Percentiles rank a stretch among this genome's conserved stretches.
Conservation (phyloP, 2,797 vertebrate genomes). For the Paedocypris micromegethes region DNA sequence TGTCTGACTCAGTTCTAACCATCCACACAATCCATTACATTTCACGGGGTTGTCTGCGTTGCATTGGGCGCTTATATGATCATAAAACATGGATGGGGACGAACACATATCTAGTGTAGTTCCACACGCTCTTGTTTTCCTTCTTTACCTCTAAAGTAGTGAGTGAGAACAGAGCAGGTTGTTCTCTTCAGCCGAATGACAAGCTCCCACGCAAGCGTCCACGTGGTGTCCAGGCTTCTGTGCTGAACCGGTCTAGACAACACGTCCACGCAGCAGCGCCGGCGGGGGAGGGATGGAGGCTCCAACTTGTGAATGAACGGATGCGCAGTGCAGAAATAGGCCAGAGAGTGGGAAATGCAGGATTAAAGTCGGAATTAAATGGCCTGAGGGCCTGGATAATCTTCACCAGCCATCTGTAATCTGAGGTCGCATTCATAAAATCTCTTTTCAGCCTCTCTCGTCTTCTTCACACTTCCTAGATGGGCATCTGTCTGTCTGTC, state of each 20-base stretch:
- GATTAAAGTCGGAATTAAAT: conserved; percentile 37
- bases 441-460: neutral
- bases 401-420: conserved; percentile 33
- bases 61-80: too few relatives aligned
- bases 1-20: too few relatives aligned
- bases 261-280: neutral
- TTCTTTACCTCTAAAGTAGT: too few relatives aligned
- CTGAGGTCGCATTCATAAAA: conserved; percentile 33
- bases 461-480: neutral
- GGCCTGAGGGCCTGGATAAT: conserved; percentile 22
- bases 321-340: conserved; percentile 8
- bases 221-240: neutral
- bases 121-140: too few relatives aligned
- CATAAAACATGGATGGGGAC: too few relatives aligned
- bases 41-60: too few relatives aligned
- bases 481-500: neutral
- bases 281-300: neutral
- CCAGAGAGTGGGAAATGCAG: conserved; percentile 18
- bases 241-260: conserved; percentile 15
- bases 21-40: too few relatives aligned
- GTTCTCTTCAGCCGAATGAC: conserved; percentile 14
- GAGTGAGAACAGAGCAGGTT: neutral
- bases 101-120: too few relatives aligned
- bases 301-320: conserved; percentile 13
- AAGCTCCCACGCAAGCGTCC: neutral